Evolutionary conservation across 2,888 invertebrate species (phyloP).

Genomic region (Drosophila demipolita): DNA sequence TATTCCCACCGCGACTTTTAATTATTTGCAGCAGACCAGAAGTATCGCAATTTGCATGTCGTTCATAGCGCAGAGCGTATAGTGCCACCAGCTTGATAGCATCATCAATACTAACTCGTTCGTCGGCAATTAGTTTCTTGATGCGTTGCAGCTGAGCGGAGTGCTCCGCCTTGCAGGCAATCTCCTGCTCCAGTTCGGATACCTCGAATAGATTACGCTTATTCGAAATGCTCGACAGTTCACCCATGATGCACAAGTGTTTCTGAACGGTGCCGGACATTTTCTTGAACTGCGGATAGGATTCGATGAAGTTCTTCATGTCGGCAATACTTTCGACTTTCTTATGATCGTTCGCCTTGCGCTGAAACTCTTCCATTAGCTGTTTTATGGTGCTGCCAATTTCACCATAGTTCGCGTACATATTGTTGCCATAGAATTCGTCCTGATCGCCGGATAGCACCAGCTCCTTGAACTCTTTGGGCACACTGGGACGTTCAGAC

Average conservation of each 20-base stretch:
- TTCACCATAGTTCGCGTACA: constrained; percentile 98
- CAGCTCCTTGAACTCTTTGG: constrained; percentile 95
- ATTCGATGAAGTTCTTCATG: constrained; percentile 99
- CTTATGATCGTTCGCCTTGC: constrained; percentile 90
- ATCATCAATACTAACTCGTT: constrained; percentile 91
- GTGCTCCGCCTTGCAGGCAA: constrained; percentile 95
- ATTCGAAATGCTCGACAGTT: constrained; percentile 94
- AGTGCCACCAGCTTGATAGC: constrained; percentile 94
- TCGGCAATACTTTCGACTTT: constrained; percentile 97
- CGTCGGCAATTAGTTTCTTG: constrained; percentile 91
- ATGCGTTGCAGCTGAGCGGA: constrained; percentile 92
- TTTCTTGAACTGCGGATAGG: constrained; percentile 99
- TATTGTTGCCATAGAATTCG: constrained; percentile 97
- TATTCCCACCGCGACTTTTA: constrained; percentile 90
- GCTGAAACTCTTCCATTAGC: constrained; percentile 98
- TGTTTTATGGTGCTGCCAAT: constrained; percentile 98
- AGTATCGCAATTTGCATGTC: constrained; percentile 93
- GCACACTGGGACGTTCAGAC: constrained; percentile 92
- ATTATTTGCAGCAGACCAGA: constrained; percentile 91
- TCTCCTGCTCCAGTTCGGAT: constrained; percentile 96
- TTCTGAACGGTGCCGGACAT: constrained; percentile 98
- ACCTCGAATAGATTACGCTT: constrained; percentile 93
- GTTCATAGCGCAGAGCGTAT: constrained; percentile 97
- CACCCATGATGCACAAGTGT: constrained; percentile 98
- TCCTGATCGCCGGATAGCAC: constrained; percentile 98